Evolutionary conservation across 2,113 vertebrate genomes (phyloP).

Genomic region (Elanus axillaris): DNA sequence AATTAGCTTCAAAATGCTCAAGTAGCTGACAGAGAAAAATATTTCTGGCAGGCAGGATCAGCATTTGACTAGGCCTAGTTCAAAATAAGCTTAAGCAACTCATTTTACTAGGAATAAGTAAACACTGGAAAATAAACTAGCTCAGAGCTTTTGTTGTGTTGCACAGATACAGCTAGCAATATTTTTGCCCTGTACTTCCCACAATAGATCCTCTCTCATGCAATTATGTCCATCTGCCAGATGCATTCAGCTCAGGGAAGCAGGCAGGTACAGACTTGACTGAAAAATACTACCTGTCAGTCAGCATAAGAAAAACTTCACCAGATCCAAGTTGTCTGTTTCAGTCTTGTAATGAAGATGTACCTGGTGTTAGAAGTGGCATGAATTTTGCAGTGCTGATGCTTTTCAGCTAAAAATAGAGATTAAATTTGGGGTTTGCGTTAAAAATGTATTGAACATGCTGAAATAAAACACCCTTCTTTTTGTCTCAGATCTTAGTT

Average conservation of each 20-base stretch:
- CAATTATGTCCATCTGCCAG: not conserved
- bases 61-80: not conserved
- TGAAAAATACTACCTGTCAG: not conserved
- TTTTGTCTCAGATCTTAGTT: not conserved
- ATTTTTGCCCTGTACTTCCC: not conserved
- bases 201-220: not conserved
- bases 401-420: not conserved
- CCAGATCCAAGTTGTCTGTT: not conserved
- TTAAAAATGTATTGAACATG: not conserved
- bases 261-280: not conserved
- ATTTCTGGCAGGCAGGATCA: not conserved
- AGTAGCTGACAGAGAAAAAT: not conserved
- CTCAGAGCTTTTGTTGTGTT: not conserved
- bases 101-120: not conserved
- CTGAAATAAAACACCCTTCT: not conserved
- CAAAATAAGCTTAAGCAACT: not conserved
- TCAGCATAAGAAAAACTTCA: not conserved
- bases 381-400: not conserved
- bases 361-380: not conserved
- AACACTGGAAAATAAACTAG: not conserved
- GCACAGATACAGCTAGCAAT: not conserved
- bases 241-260: not conserved
- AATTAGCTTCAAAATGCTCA: not conserved
- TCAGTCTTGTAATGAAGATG: not conserved
- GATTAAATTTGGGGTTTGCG: not conserved